phyloP scores from a whole-genome alignment of 1,140 invertebrate species.

The Drosophila grimshawi region DNA sequence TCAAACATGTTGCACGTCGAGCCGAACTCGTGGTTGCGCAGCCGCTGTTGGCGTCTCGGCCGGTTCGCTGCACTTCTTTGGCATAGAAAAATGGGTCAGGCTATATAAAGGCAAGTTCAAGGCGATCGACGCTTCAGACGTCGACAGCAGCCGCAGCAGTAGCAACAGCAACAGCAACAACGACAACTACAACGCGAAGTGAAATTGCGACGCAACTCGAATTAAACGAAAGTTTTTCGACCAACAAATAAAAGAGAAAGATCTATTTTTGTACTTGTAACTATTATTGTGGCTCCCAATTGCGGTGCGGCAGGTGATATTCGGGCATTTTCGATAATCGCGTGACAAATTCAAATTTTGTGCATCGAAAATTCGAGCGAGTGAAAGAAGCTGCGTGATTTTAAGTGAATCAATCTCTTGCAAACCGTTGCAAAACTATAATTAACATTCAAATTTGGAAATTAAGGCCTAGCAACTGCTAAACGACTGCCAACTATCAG shows the following conservation, averaged over 20 bases:
- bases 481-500: not conserved
- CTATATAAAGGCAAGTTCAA: conserved; percentile 86
- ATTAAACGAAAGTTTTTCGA: conserved; percentile 41
- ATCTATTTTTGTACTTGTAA: conserved; percentile 36
- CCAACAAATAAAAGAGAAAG: conserved; percentile 23
- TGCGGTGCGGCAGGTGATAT: conserved; percentile 65
- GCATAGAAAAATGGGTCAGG: conserved; percentile 85
- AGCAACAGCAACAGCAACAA: conserved; percentile 20
- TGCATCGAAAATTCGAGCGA: conserved; percentile 36
- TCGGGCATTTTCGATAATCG: conserved; percentile 61
- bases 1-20: conserved; percentile 53
- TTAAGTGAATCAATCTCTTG: conserved; percentile 18
- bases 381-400: conserved; percentile 48
- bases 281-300: conserved; percentile 8
- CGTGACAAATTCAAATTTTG: conserved; percentile 47
- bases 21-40: conserved; percentile 11
- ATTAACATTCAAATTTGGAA: conserved; percentile 4
- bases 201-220: conserved; percentile 23
- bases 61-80: conserved; percentile 68
- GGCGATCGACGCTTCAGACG: conserved; percentile 85
- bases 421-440: conserved; percentile 1
- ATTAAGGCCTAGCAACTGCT: conserved; percentile 6
- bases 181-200: conserved; percentile 34
- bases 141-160: conserved; percentile 49
- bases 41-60: conserved; percentile 5